Evolutionary conservation across 2,113 vertebrate species (phyloP).

Genomic region (Eubucco bourcierii): DNA sequence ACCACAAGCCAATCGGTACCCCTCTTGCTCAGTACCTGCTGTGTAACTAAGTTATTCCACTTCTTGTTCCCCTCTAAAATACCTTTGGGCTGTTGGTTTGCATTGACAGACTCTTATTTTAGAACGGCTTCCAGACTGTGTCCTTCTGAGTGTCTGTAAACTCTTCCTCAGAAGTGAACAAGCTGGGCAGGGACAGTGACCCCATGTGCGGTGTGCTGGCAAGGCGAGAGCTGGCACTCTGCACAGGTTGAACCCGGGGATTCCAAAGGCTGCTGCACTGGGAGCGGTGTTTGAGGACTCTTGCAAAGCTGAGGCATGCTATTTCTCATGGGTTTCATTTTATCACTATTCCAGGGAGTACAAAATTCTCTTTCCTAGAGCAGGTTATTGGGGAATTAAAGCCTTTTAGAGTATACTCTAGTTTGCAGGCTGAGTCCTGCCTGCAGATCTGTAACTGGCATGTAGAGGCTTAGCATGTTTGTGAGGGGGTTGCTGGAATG

Average conservation of each 20-base stretch:
- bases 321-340: conserved; percentile 7
- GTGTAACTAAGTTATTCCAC: background rate
- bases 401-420: background rate
- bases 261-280: conserved; percentile 3
- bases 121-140: background rate
- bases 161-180: background rate
- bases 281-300: background rate
- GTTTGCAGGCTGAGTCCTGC: background rate
- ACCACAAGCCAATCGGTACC: background rate
- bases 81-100: background rate
- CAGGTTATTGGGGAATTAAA: background rate
- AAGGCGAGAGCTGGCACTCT: background rate
- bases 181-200: background rate
- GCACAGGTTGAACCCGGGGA: background rate
- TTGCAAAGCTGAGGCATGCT: background rate
- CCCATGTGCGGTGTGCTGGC: background rate
- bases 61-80: background rate
- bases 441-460: background rate
- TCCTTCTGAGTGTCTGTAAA: background rate
- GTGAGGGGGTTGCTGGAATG: background rate
- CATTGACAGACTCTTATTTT: background rate
- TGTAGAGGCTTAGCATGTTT: background rate
- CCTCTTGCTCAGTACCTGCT: background rate
- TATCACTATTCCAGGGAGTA: background rate
- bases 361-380: background rate